These are phyloP conservation scores for Centrocercus urophasianus DNA, from an alignment of 2,113 vertebrate species.

Conservation along the genomic window DNA sequence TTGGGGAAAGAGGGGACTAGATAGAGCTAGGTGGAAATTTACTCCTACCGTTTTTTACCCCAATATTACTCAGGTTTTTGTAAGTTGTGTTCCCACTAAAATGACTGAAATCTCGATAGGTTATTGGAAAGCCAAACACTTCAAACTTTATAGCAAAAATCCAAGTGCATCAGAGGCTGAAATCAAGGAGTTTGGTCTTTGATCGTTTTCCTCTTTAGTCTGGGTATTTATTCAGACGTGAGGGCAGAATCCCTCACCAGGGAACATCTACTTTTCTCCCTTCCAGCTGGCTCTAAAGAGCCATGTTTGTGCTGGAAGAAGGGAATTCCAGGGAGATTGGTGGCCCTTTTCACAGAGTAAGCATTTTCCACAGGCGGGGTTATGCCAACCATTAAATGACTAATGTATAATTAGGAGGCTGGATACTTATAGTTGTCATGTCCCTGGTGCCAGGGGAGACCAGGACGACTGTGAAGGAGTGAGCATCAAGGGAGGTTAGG, in stretches of 20 bases:
- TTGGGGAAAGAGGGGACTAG: background rate
- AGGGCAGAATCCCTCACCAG: background rate
- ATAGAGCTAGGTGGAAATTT: background rate
- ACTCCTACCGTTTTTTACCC: background rate
- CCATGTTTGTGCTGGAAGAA: conserved; percentile 25
- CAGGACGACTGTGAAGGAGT: conserved; percentile 46
- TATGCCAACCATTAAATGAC: conserved; percentile 61
- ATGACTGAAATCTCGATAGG: background rate
- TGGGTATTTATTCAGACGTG: background rate
- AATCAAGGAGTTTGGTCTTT: background rate
- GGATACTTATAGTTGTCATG: conserved; percentile 69
- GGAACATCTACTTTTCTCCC: background rate
- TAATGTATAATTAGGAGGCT: conserved; percentile 69
- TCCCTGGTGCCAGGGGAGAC: conserved; percentile 55
- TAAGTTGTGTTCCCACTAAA: background rate
- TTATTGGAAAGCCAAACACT: background rate
- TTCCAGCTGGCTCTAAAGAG: background rate
- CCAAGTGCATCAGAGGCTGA: background rate
- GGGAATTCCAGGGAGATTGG: conserved; percentile 51
- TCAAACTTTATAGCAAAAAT: background rate
- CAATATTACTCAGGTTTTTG: background rate
- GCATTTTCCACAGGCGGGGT: conserved; percentile 72
- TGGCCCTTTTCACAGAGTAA: conserved; percentile 60
- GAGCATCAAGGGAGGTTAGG: background rate
- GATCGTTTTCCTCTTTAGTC: background rate